Evolutionary conservation across 2,888 invertebrate genomes (phyloP), one percentile per base, ranked within the genome.

Genomic region (Strigamia maritima): DNA sequence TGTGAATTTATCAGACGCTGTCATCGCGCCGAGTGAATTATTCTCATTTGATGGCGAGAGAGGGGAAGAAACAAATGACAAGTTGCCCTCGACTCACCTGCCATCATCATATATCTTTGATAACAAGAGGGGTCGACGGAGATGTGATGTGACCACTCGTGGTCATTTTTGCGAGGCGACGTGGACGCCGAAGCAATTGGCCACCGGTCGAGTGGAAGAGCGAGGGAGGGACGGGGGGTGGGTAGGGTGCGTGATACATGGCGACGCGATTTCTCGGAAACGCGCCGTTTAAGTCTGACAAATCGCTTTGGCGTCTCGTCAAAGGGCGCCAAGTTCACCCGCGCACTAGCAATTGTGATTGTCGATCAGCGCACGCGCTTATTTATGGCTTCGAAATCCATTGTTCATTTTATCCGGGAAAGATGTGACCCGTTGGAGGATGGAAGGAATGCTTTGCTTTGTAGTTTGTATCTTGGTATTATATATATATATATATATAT

Each of bases 71-170:
- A 60, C n/a, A 60, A 60, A 60, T 60, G 60, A 60, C 60, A 19
- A 60, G 60, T 60, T 60, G 24, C 10, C 60, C 60, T 19, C 60
- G 60, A 60, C 60, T 60, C 22, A 60, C 60, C 60, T 60, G 60
- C 60, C 60, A 60, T 60, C 60, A 60, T 60, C 60, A 60, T 60
- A 60, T 60, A 60, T 60, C 60, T 60, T 24, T 60, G 8, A 10
- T 24, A 22, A 60, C 60, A 60, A 60, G 60, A 60, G 60, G 60
- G 60, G 60, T 60, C 60, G 60, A 19, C 60, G 19, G 22, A 60
- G 60, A 60, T 60, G 60, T 60, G 60, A 60, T 60, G 60, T 60
- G 60, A 60, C 60, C 60, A 60, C 60, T 60, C n/a, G 60, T 60
- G 60, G 60, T 60, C 60, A 60, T 60, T 60, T 60, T 60, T 60